Percentiles rank a stretch among this genome's conserved stretches.
Conservation (phyloP, 2,888 invertebrate species). For the Dicyrtoma fusca region DNA sequence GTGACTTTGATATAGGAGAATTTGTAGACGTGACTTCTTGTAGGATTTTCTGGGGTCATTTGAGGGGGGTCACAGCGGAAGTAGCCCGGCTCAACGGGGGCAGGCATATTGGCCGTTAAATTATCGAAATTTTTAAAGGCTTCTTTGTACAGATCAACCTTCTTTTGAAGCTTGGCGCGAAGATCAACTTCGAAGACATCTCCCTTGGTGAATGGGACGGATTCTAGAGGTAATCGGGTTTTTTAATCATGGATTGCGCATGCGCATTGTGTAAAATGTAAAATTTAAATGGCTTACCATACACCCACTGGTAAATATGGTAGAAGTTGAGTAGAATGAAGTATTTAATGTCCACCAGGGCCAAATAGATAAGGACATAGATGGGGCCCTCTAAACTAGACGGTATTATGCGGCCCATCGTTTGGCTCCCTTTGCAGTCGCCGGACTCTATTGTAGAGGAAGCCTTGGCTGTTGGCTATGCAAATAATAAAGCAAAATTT, state of each 20-base stretch:
- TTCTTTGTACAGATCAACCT: conserved; percentile 24
- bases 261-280: neutral
- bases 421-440: conserved; percentile 32
- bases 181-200: neutral
- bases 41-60: neutral
- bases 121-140: conserved; percentile 33
- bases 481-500: neutral
- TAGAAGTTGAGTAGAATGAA: conserved; percentile 34
- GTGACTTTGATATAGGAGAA: conserved; percentile 38
- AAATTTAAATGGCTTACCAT: conserved; percentile 28
- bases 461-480: conserved; percentile 33
- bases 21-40: conserved; percentile 24
- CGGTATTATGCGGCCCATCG: conserved; percentile 28
- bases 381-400: conserved; percentile 34
- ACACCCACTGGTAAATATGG: conserved; percentile 34
- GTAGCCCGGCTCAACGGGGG: conserved; percentile 29
- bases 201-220: neutral
- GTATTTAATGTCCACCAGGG: conserved; percentile 38
- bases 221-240: too few species aligned
- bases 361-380: conserved; percentile 36
- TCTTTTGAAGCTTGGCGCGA: conserved; percentile 3
- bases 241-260: too few species aligned
- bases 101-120: conserved; percentile 1
- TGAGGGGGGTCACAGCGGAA: conserved; percentile 38
- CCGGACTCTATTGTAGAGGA: conserved; percentile 25